Base-by-base conservation (phyloP, 2,797 vertebrate species). In the Heterohyrax brucei region DNA sequence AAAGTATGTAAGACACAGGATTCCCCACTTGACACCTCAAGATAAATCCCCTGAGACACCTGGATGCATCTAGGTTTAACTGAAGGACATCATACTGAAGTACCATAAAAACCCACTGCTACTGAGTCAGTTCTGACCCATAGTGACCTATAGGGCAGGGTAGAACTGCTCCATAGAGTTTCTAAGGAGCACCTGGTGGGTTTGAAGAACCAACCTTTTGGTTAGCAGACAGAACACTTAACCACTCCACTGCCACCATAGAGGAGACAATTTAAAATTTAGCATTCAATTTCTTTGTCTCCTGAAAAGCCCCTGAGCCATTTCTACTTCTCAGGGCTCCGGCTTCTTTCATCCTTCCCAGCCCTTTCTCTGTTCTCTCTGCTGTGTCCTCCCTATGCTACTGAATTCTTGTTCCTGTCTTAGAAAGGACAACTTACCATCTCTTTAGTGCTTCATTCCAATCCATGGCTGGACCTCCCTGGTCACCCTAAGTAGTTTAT, bases 381-480 rank as follows among this genome's bases (percentile, higher is more conserved):
- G 53, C 26, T 56, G 1, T 78, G n/a, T 75, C 87, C 33, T 92
- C 44, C 26, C 53, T 28, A 50, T 1, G 39, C 18, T 81, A 78
- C 62, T 88, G 44, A 89, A 83, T 76, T 59, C 53, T 85, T 81
- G 18, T 77, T 68, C 44, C 16, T 56, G 62, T 88, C 39, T 81
- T 28, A 73, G 19, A 12, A n/a, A 75, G 50, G n/a, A 19, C 61
- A 84, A 21, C 78, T 76, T 85, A 70, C 19, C 59, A 64, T 79
- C 26, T 90, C 64, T 59, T 77, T n/a, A 46, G 59, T 62, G 24
- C 68, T 75, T n/a, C 56, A 44, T 94, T 78, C 64, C 44, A 84
- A 83, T 28, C 1, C 46, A 19, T 70, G 33, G 13, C 30, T 88
- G 44, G 56, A 56, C 39, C 80, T 93, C 66, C 83, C 87, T 95